Evolutionary conservation across 2,888 invertebrate species (phyloP).

Genomic region (Enchytraeus crypticus): DNA sequence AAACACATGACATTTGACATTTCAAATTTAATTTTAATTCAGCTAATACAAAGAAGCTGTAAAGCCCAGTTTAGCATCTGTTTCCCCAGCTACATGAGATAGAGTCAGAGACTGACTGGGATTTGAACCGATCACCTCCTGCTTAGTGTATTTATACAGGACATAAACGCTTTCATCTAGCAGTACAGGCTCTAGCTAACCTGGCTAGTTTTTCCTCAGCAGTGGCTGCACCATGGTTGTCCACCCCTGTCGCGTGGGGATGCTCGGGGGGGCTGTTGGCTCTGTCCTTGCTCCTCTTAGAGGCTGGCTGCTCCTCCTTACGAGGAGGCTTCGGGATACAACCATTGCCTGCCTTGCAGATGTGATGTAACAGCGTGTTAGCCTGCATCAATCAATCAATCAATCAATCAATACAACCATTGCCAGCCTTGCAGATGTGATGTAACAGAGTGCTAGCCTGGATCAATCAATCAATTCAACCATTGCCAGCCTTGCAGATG

Average conservation of each 20-base stretch:
- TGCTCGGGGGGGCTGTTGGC: conserved; percentile 1
- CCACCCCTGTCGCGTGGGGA: not conserved
- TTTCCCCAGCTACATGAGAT: too few species aligned
- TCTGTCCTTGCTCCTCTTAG: conserved; percentile 19
- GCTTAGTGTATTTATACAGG: too few species aligned
- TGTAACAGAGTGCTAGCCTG: conserved; percentile 33
- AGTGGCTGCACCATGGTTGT: conserved; percentile 10
- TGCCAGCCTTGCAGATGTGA: conserved; percentile 36
- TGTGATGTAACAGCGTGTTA: conserved; percentile 32
- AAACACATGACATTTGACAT: too few species aligned
- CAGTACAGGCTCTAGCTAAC: too few species aligned
- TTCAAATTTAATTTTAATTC: too few species aligned
- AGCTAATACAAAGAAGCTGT: too few species aligned
- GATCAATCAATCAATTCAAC: conserved; percentile 24
- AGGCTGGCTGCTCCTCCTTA: conserved; percentile 9
- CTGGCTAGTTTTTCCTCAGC: conserved; percentile 36
- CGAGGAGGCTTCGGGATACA: conserved; percentile 32
- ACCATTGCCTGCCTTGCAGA: conserved; percentile 38
- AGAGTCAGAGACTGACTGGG: too few species aligned
- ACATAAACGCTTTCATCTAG: too few species aligned
- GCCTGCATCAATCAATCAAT: conserved; percentile 23
- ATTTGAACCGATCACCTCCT: too few species aligned
- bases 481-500: conserved; percentile 36
- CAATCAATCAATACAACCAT: conserved; percentile 31
- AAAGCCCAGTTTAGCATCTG: too few species aligned